Evolutionary conservation across 2,888 invertebrate genomes (phyloP), one percentile per base, ranked within the genome.

Genomic region (Dendrolimus pini): DNA sequence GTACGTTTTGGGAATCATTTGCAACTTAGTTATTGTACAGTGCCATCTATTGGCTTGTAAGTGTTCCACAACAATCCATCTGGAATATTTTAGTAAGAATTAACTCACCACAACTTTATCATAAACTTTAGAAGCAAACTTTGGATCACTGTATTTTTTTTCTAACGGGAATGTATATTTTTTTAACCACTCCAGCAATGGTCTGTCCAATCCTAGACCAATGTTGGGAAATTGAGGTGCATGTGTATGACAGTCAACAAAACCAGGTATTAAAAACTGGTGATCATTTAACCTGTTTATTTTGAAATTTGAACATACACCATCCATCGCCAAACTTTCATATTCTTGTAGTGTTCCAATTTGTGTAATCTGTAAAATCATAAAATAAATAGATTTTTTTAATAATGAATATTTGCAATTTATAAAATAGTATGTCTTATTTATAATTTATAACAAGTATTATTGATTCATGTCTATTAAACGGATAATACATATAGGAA

Each of bases 201-300:
- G 93, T 66, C 93, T 92, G 74, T 97, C 96, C 65, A 96, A 91
- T 0, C 97, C 97, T 10, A 96, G 83, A 0, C 97, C 98, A 59
- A 94, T 89, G 82, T 98, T 97, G 0, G 96, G 96, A 69, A 95
- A 95, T 83, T 98, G 98, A 0, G 96, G 94, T 0, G 97, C 97
- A 87, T 98, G 98, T 9, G 96, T 95, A 77, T 98, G 98, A 30
- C 96, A 95, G 81, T 98, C 98, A 2, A 98, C 92, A 61, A 98
- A 93, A 0, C 98, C 98, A 0, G 98, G 98, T 78, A 97, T 94
- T 12, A 98, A 77, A 73, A 98, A 94, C 81, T 96, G 94, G 56
- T 83, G 80, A 7, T 69, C 59, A 9, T 57, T 62, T 53, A 90
- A 61, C 7, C 71, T 62, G 10, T 77, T 70, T 18, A 82, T 62